Evolutionary conservation across 2,888 invertebrate species (phyloP), one percentile per base, ranked within the genome.

Genomic region (Tipula unca): DNA sequence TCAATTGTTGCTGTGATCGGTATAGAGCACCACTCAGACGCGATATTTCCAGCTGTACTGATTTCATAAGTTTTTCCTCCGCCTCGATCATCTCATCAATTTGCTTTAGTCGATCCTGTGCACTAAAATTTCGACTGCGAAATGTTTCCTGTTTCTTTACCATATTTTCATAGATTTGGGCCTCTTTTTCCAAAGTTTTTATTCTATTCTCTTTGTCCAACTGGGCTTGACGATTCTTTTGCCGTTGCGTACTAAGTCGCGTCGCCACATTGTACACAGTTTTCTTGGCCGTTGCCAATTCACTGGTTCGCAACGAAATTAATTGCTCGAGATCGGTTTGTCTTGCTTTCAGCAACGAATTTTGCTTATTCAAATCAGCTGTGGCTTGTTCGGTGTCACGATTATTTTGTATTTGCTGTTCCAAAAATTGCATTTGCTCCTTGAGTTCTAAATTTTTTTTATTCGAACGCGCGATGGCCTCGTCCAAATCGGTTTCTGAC

Each of bases 341-440:
- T 4, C 89, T 88, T 84, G 89, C 89, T 8, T 91, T 89, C 69
- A 90, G 87, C 85, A 90, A 90, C 0, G 92, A 91, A 25, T 90
- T 90, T 25, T 90, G 88, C 0, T 87, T 86, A 87, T 92, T 92
- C 1, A 92, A 86, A 32, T 89, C 88, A 82, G 90, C 89, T 17
- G 92, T 92, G 85, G 89, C 88, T 8, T 88, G 86, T 87, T 92
- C 91, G 4, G 92, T 87, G 86, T 92, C 90, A 82, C 90, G 92
- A 88, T 94, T 94, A 87, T 92, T 92, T 3, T 89, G 89, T 32
- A 91, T 89, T 87, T 93, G 92, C 85, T 92, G 92, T 36, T 91
- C 89, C 4, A 93, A 88, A 88, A 93, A 93, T 14, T 89, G 88
- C 83, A 92, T 92, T 82, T 92, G 90, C 82, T 91, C 91, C 25